Evolutionary conservation across 1,140 invertebrate species (phyloP), one percentile per base, ranked within the genome.

Genomic region (Magallana ariakensis): DNA sequence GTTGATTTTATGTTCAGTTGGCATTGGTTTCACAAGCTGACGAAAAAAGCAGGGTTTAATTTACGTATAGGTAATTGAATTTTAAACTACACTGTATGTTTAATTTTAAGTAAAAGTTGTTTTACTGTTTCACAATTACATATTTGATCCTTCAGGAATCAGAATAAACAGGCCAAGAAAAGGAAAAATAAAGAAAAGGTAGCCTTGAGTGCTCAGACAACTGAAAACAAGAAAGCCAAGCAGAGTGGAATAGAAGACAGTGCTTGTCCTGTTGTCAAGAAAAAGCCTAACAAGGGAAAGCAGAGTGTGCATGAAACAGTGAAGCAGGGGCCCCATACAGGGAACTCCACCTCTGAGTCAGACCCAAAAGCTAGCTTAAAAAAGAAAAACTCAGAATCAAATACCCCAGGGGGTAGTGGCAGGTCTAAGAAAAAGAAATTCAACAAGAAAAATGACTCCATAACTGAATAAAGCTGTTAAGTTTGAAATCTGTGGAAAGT

Each of bases 181-280:
- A 75, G 66, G 66, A 75, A 75, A 75, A 75, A 26, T 33, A 75
- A 75, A 46, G 66, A 75, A 11, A 75, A 10, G 19, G 22, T 26
- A 75, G 66, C 11, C 66, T 26, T 22, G 22, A 22, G 22, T 26
- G 66, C 22, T 75, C 66, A 75, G 22, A 26, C 22, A 8, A 3
- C 66, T 75, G 66, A 75, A 75, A 75, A 26, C 22, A 75, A 75
- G 22, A 75, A 75, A 75, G 19, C 22, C 11, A 75, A 75, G 33
- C 19, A 19, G 15, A 75, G 22, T 75, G 10, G 26, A 33, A 75
- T 13, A 75, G 66, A 46, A 33, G 15, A 19, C 13, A 11, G 0
- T 13, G 22, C 22, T 5, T 33, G 66, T 13, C 26, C 66, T 33
- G 19, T 26, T 75, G 19, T 26, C 22, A 75, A 75, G 3, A 33